Evolutionary conservation across 2,888 invertebrate genomes (phyloP).

Genomic region (Eumacrocentrus americanus): DNA sequence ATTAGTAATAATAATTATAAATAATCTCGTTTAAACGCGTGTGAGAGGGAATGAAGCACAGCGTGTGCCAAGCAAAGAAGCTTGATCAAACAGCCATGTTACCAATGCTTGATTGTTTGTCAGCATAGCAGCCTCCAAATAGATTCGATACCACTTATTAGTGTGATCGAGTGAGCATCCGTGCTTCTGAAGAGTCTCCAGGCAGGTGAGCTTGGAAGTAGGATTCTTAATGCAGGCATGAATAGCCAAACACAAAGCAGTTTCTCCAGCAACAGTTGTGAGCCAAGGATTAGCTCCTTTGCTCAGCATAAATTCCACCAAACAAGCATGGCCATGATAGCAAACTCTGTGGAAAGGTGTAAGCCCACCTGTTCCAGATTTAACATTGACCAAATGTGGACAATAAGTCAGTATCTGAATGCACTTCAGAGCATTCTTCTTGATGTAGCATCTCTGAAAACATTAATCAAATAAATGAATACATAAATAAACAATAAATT

Average conservation of each 20-base stretch:
- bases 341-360: constrained; percentile 45
- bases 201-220: constrained; percentile 26
- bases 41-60: constrained; percentile 6
- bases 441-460: constrained; percentile 38
- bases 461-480: background rate
- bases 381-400: constrained; percentile 39
- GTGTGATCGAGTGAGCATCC: constrained; percentile 34
- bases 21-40: background rate
- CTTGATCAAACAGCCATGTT: constrained; percentile 37
- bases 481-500: background rate
- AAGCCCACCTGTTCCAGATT: constrained; percentile 33
- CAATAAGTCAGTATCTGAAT: constrained; percentile 33
- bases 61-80: background rate
- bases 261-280: constrained; percentile 38
- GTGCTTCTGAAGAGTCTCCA: constrained; percentile 34
- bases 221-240: constrained; percentile 34
- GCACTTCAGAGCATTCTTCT: constrained; percentile 34
- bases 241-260: constrained; percentile 38
- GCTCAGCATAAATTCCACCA: constrained; percentile 39
- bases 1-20: background rate
- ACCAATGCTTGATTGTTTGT: constrained; percentile 32
- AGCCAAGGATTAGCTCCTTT: constrained; percentile 42
- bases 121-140: constrained; percentile 33
- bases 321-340: constrained; percentile 35
- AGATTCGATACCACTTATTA: constrained; percentile 37